phyloP scores from a whole-genome alignment of 2,113 vertebrate species.

The Podocnemis expansa region DNA sequence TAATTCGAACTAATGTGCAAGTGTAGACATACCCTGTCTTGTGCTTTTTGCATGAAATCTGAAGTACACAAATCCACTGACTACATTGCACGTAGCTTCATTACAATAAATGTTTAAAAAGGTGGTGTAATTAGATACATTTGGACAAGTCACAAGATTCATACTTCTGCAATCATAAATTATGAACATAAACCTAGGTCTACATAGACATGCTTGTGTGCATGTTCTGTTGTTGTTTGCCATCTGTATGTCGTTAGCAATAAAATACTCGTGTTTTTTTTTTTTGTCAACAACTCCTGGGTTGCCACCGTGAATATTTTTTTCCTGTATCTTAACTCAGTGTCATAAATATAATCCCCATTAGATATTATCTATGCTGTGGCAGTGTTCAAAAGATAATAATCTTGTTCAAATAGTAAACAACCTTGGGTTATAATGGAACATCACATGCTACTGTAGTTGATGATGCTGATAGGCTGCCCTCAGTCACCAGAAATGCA shows the following conservation, averaged over 20 bases:
- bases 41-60: neutral
- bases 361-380: neutral
- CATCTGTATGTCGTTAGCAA: neutral
- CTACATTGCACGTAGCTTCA: neutral
- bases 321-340: neutral
- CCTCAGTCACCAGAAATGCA: neutral
- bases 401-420: constrained; percentile 62
- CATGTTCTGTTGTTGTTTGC: neutral
- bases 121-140: neutral
- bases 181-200: neutral
- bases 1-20: no score
- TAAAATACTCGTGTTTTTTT: neutral
- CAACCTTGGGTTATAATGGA: constrained; percentile 10
- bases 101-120: neutral
- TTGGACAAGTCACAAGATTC: neutral
- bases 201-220: neutral
- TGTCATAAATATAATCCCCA: neutral
- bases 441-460: neutral
- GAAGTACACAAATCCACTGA: neutral
- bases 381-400: constrained; percentile 12
- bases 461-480: neutral
- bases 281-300: neutral
- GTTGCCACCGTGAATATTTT: neutral
- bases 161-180: neutral
- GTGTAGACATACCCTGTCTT: no score